Evolutionary conservation across 2,888 invertebrate genomes (phyloP).

Genomic region (Leptinotarsa haldemani): DNA sequence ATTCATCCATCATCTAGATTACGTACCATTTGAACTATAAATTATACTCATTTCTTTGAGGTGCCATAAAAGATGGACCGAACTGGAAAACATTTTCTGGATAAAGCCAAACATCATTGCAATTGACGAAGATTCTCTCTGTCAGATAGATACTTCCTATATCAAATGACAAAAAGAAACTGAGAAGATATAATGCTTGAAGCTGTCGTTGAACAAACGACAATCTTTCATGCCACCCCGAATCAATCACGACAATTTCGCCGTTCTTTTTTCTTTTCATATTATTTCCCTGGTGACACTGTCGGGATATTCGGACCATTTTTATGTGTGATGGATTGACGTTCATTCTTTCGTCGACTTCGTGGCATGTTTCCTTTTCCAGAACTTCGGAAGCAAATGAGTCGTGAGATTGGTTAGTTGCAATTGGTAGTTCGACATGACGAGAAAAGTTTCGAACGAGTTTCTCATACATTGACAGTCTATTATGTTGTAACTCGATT

Average conservation of each 20-base stretch:
- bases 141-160: conserved; percentile 22
- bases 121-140: conserved; percentile 8
- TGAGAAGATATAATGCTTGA: conserved; percentile 42
- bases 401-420: conserved; percentile 33
- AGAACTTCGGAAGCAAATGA: conserved; percentile 38
- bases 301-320: conserved; percentile 59
- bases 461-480: conserved; percentile 18
- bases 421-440: conserved; percentile 32
- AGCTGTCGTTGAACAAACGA: conserved; percentile 42
- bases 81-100: too few species aligned
- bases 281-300: conserved; percentile 63
- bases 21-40: too few species aligned
- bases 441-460: conserved; percentile 19
- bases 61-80: too few species aligned
- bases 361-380: conserved; percentile 53
- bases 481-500: conserved; percentile 19
- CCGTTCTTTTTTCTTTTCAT: conserved; percentile 61
- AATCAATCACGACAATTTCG: conserved; percentile 63
- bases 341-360: conserved; percentile 55
- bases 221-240: conserved; percentile 53
- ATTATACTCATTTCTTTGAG: too few species aligned
- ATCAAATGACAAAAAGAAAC: conserved; percentile 39
- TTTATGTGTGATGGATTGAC: conserved; percentile 62
- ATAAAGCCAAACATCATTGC: background rate
- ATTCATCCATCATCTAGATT: too few species aligned